A percentile compares a stretch with the other conserved stretches of the same genome.
Conservation (phyloP, 2,797 vertebrate species). For the Vireo griseus region DNA sequence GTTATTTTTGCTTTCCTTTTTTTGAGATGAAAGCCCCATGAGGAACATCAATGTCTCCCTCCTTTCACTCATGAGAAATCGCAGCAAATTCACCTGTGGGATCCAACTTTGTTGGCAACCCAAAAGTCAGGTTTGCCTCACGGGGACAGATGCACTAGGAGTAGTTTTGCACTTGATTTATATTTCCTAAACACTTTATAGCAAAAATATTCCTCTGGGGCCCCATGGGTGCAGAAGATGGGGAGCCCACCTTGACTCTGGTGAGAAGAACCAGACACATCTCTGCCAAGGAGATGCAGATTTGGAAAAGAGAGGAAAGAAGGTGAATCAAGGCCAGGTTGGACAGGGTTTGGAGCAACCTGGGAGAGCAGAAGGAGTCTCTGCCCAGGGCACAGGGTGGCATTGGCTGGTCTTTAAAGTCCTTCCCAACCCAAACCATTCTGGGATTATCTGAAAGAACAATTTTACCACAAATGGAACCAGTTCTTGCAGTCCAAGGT, state of each 20-base stretch:
- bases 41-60: not conserved
- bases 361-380: not conserved
- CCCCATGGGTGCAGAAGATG: not conserved
- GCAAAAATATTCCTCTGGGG: not conserved
- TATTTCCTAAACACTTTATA: not conserved
- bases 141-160: not conserved
- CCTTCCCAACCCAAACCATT: not conserved
- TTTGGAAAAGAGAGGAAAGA: not conserved
- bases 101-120: not conserved
- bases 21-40: not conserved
- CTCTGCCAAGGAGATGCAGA: not conserved
- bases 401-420: not conserved
- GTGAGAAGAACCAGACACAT: not conserved
- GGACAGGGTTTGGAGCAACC: accelerated
- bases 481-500: not conserved
- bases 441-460: not conserved
- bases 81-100: not conserved
- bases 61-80: not conserved
- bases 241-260: not conserved
- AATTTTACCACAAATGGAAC: not conserved
- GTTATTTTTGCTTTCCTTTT: not conserved
- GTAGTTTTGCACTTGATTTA: not conserved
- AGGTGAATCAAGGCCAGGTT: not conserved
- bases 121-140: not conserved
- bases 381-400: not conserved